Conservation (phyloP, 2,113 vertebrate genomes). For the Tachycineta bicolor region DNA sequence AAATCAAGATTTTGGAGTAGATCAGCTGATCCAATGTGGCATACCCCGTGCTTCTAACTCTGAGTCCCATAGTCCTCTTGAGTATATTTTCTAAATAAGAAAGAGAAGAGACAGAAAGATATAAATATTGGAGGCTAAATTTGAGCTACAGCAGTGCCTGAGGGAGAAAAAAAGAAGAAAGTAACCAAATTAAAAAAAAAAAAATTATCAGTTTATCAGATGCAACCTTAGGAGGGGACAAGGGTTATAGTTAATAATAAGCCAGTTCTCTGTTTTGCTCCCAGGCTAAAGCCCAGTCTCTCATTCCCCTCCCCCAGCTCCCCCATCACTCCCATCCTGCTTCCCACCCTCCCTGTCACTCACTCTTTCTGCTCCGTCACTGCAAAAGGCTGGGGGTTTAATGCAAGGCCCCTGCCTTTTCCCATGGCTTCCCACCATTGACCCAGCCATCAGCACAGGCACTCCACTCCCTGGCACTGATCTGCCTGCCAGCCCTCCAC, state of each 20-base stretch:
- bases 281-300: not conserved
- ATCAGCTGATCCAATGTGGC: conserved; percentile 7
- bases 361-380: conserved; percentile 22
- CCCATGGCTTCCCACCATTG: not conserved
- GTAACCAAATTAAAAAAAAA: not conserved
- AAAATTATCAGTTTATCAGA: conserved; percentile 1
- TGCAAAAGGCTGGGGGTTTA: not conserved
- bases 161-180: conserved; percentile 12
- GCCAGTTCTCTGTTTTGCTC: not conserved
- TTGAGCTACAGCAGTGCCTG: not conserved
- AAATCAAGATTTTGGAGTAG: not conserved
- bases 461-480: not conserved
- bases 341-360: not conserved
- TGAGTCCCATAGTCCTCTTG: not conserved
- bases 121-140: conserved; percentile 45
- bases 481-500: too few relatives aligned
- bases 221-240: conserved; percentile 24
- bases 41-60: conserved; percentile 9
- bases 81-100: conserved; percentile 35
- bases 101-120: conserved; percentile 49
- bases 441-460: fast-evolving
- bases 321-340: not conserved
- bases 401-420: not conserved
- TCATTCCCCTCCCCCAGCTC: not conserved
- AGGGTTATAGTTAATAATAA: conserved; percentile 24